Conservation (phyloP, 2,113 vertebrate species). For the Chaetorhynchus papuensis region DNA sequence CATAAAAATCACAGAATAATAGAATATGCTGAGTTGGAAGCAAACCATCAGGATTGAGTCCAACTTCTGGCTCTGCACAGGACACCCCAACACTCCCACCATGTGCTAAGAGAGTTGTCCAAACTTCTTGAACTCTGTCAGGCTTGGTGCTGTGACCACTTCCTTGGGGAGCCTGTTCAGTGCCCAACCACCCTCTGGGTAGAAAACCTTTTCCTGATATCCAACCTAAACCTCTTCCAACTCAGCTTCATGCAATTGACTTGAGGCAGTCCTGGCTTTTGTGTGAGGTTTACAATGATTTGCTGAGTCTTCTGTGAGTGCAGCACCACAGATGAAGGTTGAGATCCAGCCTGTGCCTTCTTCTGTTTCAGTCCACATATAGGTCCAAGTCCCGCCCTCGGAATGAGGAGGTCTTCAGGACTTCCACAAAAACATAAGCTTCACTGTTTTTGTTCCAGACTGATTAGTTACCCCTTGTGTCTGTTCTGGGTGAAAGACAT, state of each 20-base stretch:
- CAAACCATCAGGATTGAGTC: background rate
- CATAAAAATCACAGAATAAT: background rate
- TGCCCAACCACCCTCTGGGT: background rate
- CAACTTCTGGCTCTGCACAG: background rate
- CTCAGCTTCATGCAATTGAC: background rate
- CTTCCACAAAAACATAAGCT: background rate
- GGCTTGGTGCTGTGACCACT: background rate
- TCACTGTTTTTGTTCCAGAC: background rate
- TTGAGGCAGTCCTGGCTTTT: background rate
- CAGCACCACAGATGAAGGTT: background rate
- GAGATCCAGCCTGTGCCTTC: background rate
- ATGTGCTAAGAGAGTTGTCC: background rate
- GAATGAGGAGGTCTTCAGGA: background rate
- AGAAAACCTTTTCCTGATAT: background rate
- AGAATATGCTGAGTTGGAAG: background rate
- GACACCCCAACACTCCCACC: background rate
- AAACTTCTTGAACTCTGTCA: background rate
- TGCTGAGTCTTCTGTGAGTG: background rate
- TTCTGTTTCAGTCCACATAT: background rate
- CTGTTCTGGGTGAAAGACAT: background rate
- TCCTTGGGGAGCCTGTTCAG: background rate
- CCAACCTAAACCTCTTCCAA: background rate
- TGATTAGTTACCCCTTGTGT: background rate
- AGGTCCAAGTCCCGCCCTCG: background rate
- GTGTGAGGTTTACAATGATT: background rate